Base-by-base conservation (phyloP, 2,113 vertebrate species). In the Asarcornis scutulata region DNA sequence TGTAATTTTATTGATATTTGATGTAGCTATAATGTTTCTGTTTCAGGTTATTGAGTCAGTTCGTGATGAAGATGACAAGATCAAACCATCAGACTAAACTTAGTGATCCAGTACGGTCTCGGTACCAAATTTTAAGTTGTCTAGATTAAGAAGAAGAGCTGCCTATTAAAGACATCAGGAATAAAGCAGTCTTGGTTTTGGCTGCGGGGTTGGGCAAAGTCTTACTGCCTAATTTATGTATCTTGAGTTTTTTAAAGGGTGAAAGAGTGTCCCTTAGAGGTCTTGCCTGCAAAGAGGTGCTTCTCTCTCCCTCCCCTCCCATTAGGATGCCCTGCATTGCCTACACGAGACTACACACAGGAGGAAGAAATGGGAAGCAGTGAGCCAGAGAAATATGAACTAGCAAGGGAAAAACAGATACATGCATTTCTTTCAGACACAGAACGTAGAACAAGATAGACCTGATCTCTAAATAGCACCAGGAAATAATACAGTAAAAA, bases 1-100 rank as follows among this genome's bases (percentile, higher is more conserved):
- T 20, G 2, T 59, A 76, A 68, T 94, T 94, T 89, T 90, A 86
- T 62, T 91, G 78, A 42, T 91, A 75, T 92, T 94, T 95, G 92
- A 89, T 53, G 56, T 55, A 93, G 71, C 94, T 89, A 17, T 62
- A 74, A 84, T 69, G 79, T 83, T 91, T 74, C 91, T 82, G 46
- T 88, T 94, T 94, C 93, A 78, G 66, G 73, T 38, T 81, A 59
- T 34, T 63, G 16, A 29, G 53, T 88, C 59, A 67, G 36, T 71
- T 93, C 74, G 11, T 77, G 66, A 87, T 31, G 68, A 72, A 72
- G 29, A 88, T 81, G 86, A 76, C 68, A 82, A 88, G 55, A 94
- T 89, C 25, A 44, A 91, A 93, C 85, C 66, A 94, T 85, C 74
- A 79, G 92, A 73, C 74, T 93, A 55, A 84, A n/a, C 62, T 67